A percentile compares a stretch with the other conserved stretches of the same genome.
phyloP scores from a whole-genome alignment of 2,113 vertebrate species.

The Diadophis punctatus region DNA sequence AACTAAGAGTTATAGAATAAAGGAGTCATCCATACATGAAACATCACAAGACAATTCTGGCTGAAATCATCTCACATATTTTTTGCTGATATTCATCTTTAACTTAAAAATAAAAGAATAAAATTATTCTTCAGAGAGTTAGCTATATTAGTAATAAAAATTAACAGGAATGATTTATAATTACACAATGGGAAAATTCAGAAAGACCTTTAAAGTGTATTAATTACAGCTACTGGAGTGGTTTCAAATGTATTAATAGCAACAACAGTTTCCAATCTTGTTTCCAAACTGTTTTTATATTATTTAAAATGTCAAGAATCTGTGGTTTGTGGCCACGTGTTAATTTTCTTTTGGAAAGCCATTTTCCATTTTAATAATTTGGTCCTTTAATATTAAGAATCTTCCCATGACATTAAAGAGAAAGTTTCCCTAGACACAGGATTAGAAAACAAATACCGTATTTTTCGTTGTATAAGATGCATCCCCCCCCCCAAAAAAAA shows the following conservation, averaged over 20 bases:
- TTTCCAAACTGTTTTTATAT: constrained; percentile 20
- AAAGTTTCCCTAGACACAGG: neutral
- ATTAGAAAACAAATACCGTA: neutral
- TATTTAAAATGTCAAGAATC: neutral
- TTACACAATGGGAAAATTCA: neutral
- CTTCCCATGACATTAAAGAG: neutral
- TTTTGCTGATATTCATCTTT: constrained; percentile 5
- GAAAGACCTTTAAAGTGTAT: neutral
- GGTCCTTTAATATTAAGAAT: neutral
- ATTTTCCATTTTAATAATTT: constrained; percentile 1
- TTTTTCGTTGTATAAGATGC: too few relatives aligned
- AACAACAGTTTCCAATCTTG: constrained; percentile 22
- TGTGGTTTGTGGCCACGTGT: neutral
- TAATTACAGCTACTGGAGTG: constrained; percentile 9
- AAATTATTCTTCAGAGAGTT: neutral
- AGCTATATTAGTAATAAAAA: neutral
- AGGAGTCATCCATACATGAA: neutral
- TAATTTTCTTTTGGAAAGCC: neutral
- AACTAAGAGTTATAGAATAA: neutral
- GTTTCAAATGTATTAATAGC: constrained; percentile 17
- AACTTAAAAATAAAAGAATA: neutral
- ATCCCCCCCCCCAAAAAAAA: too few relatives aligned
- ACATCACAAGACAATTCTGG: neutral
- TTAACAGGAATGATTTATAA: neutral
- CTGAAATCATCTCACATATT: neutral